These are phyloP conservation scores for Miniopterus natalensis DNA, from an alignment of 2,113 vertebrate genomes.

Conservation along the genomic window DNA sequence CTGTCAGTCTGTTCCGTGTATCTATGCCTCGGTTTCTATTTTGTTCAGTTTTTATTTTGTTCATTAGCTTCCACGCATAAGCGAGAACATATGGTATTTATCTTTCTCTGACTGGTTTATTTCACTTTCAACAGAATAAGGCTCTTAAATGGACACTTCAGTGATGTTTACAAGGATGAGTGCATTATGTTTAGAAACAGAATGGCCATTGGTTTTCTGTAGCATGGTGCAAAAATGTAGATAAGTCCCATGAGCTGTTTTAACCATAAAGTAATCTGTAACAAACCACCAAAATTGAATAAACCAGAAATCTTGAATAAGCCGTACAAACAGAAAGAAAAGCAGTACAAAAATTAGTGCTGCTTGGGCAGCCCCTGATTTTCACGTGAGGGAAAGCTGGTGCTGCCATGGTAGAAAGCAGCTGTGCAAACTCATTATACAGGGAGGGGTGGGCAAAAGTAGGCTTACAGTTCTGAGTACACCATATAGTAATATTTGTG, in stretches of 20 bases:
- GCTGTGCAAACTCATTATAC: background rate
- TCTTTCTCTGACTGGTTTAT: background rate
- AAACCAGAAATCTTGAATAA: background rate
- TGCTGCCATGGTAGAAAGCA: background rate
- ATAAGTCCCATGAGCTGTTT: background rate
- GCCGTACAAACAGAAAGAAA: background rate
- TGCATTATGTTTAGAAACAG: slow-evolving; percentile 45
- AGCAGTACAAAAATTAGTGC: background rate
- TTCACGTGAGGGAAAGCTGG: background rate
- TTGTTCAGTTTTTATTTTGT: background rate
- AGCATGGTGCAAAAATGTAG: background rate
- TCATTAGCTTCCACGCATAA: background rate
- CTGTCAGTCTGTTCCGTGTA: background rate
- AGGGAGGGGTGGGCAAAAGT: background rate
- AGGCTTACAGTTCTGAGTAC: background rate
- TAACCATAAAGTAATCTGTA: background rate
- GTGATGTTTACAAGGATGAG: background rate
- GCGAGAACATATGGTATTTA: background rate
- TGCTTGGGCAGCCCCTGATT: background rate
- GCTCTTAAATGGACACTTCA: background rate
- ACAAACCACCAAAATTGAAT: background rate
- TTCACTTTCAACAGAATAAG: background rate
- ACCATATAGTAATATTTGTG: background rate
- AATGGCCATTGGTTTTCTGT: background rate
- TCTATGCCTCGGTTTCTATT: background rate